Evolutionary conservation across 2,113 vertebrate species (phyloP).

Genomic region (Dasyornis broadbenti): DNA sequence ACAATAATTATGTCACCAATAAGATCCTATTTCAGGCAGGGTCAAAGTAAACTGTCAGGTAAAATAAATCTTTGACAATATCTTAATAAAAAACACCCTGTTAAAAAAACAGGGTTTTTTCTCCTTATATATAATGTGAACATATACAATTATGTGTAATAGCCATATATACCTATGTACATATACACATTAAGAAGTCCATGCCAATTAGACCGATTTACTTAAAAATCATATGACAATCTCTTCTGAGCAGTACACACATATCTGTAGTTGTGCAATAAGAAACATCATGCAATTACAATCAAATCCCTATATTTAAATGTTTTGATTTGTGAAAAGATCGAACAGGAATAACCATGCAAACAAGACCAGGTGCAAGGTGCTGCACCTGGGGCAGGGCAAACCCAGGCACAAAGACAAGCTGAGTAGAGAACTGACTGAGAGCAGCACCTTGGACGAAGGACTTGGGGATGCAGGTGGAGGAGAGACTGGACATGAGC

Average conservation of each 20-base stretch:
- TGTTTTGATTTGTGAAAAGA: neutral
- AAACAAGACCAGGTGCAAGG: neutral
- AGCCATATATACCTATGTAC: neutral
- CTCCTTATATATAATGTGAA: neutral
- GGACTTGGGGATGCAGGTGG: neutral
- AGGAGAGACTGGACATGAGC: accelerated
- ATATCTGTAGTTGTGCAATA: neutral
- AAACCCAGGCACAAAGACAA: neutral
- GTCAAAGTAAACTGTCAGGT: slow-evolving; percentile 12
- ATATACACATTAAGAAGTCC: neutral
- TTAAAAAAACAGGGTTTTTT: neutral
- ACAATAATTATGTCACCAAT: slow-evolving; percentile 26
- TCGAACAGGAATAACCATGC: neutral
- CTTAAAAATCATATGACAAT: neutral
- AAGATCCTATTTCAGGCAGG: slow-evolving; percentile 5
- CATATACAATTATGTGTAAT: neutral
- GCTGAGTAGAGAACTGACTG: neutral
- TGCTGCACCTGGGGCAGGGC: neutral
- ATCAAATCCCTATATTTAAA: neutral
- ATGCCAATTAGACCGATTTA: neutral
- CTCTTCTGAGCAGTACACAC: neutral
- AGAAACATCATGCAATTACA: neutral
- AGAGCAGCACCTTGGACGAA: neutral
- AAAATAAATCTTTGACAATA: neutral
- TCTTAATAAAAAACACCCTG: neutral